These are phyloP conservation scores for Aurelia aurita complex sp. Pacific DNA, from an alignment of 30 jellyfish, hydroid and myxozoan species.

Conservation along the genomic window DNA sequence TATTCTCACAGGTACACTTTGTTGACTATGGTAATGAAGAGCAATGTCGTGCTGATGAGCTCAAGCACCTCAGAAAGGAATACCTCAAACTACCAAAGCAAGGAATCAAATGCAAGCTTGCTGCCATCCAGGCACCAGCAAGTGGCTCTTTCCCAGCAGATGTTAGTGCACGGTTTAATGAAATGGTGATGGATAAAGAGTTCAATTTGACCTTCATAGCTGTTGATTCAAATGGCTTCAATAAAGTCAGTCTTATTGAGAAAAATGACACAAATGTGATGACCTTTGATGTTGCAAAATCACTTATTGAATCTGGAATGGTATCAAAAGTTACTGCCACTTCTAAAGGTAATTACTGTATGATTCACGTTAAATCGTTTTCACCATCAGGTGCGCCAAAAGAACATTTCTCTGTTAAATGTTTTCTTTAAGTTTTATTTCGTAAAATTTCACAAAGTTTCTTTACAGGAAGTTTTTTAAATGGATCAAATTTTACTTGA, in stretches of 20 bases:
- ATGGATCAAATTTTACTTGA: no score
- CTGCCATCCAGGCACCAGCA: constrained; percentile 68
- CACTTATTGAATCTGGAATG: constrained; percentile 62
- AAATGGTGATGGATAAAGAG: constrained; percentile 76
- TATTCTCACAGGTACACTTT: constrained; percentile 57
- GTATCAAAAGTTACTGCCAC: constrained; percentile 19
- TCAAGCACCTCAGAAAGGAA: constrained; percentile 74
- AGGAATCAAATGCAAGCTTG: constrained; percentile 74
- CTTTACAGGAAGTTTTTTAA: no score
- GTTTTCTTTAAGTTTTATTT: no score
- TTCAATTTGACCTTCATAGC: constrained; percentile 37
- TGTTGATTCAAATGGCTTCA: constrained; percentile 28
- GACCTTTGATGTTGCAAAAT: constrained; percentile 56
- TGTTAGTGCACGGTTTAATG: constrained; percentile 71
- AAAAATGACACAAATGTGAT: constrained; percentile 31
- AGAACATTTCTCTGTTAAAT: no score
- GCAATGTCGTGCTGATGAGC: constrained; percentile 19
- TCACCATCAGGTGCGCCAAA: no score
- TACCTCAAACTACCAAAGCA: constrained; percentile 85
- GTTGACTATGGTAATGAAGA: constrained; percentile 96
- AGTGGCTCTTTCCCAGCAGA: constrained; percentile 40
- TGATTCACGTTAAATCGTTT: background rate
- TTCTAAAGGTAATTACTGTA: constrained; percentile 18
- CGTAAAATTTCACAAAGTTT: no score
- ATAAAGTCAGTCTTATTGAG: constrained; percentile 57